These are phyloP conservation scores for Ochropleura leucogaster DNA, from an alignment of 2,888 invertebrate species.

Conservation along the genomic window DNA sequence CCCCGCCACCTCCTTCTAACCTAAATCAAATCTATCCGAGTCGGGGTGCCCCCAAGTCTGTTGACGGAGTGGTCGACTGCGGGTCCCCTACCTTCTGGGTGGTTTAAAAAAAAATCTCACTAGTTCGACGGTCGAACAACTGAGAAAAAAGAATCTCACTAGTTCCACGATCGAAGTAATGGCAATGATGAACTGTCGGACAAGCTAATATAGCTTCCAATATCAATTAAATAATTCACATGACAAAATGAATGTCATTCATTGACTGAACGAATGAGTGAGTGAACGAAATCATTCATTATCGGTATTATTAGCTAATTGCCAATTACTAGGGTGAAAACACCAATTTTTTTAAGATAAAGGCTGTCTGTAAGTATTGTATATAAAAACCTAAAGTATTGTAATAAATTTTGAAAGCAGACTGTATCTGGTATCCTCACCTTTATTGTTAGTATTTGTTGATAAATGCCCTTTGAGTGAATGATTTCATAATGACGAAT, in stretches of 20 bases:
- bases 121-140: too few species aligned
- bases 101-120: too few species aligned
- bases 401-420: slow-evolving; percentile 26
- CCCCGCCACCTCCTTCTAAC: too few species aligned
- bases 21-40: too few species aligned
- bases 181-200: too few species aligned
- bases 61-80: too few species aligned
- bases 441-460: slow-evolving; percentile 3
- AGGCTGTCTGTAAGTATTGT: slow-evolving; percentile 28
- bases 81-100: too few species aligned
- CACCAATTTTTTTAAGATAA: slow-evolving; percentile 19
- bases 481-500: slow-evolving; percentile 12
- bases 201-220: slow-evolving; percentile 8
- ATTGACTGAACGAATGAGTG: slow-evolving; percentile 30
- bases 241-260: slow-evolving; percentile 37
- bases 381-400: slow-evolving; percentile 27
- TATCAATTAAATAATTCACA: slow-evolving; percentile 13
- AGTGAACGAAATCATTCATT: slow-evolving; percentile 23
- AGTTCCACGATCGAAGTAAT: too few species aligned
- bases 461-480: slow-evolving; percentile 15
- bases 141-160: too few species aligned
- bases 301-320: slow-evolving; percentile 28
- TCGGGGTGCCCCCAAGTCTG: too few species aligned
- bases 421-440: slow-evolving; percentile 13
- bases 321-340: slow-evolving; percentile 16